Evolutionary conservation across 2,113 vertebrate genomes (phyloP), one percentile per base, ranked within the genome.

Genomic region (Silurus meridionalis): DNA sequence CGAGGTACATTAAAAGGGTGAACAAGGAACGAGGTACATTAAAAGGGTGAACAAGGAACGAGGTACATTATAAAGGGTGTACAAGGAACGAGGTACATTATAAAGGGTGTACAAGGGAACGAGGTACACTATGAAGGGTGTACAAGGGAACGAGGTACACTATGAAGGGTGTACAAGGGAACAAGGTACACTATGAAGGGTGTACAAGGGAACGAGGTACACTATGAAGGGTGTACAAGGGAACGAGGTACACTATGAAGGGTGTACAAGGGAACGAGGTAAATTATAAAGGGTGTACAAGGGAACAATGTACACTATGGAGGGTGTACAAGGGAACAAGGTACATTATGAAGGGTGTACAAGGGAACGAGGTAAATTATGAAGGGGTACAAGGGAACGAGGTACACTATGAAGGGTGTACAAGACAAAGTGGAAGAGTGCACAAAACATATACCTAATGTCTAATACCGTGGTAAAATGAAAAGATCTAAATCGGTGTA

Each of bases 1-100:
- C 57, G 14, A 58, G 57, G 57, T 5, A 58, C 91, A 86, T 90
- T 89, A 10, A 67, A 67, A n/a, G n/a, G 64, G 64, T 67, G n/a
- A n/a, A 67, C 64, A 67, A 25, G 1, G 23, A 67, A 67, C 57
- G 11, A 58, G 57, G 57, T 58, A 58, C 57, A 17, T 15, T 15
- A 58, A 9, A 28, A n/a, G 64, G n/a, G 64, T 67, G 64, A 28
- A 67, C 64, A 67, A 25, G 9, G 3, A 13, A 58, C 57, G 2
- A 58, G 10, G 57, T 58, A 13, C 15, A 15, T 4, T 58, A 58
- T 15, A 2, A 14, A 58, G 57, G 57, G 57, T 4, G 5, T 63
- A 23, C 17, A 19, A 60, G 60, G 17, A 61, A 72, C 14, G 28
- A 23, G 21, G 17, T 21, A 0, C 10, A 25, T 10, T 66, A 66